A percentile compares a stretch with the other conserved stretches of the same genome.
phyloP scores from a whole-genome alignment of 2,888 invertebrate genomes.

The Meandrusa payeni region DNA sequence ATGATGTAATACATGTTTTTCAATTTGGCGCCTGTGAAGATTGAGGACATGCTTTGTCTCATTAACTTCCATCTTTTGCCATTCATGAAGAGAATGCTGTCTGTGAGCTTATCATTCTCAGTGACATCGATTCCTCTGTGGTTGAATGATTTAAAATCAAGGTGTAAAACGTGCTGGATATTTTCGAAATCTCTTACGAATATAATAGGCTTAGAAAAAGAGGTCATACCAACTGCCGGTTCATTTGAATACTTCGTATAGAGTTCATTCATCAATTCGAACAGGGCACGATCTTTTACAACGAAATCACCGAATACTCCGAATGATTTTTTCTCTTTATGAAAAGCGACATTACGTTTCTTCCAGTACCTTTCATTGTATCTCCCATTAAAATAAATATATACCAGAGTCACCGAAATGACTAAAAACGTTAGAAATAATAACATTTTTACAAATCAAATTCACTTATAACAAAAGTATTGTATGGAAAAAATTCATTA shows the following conservation, averaged over 20 bases:
- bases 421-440: background rate
- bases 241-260: constrained; percentile 44
- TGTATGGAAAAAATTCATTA: background rate
- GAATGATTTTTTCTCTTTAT: constrained; percentile 36
- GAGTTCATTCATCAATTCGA: constrained; percentile 40
- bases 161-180: constrained; percentile 19
- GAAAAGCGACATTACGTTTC: constrained; percentile 44
- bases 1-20: constrained; percentile 60
- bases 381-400: constrained; percentile 17
- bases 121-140: constrained; percentile 43
- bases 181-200: constrained; percentile 31
- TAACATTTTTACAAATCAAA: background rate
- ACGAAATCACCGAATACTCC: constrained; percentile 46
- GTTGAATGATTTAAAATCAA: constrained; percentile 45
- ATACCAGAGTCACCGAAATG: background rate
- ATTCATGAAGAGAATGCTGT: constrained; percentile 44
- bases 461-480: no score
- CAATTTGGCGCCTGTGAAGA: constrained; percentile 56
- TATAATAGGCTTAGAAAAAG: constrained; percentile 28
- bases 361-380: constrained; percentile 50
- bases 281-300: constrained; percentile 36
- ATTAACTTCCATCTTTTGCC: constrained; percentile 58
- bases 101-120: constrained; percentile 39
- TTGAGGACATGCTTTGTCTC: constrained; percentile 54
- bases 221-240: constrained; percentile 45